Conservation (phyloP, 1,140 invertebrate genomes). For the Drosophila rufa region DNA sequence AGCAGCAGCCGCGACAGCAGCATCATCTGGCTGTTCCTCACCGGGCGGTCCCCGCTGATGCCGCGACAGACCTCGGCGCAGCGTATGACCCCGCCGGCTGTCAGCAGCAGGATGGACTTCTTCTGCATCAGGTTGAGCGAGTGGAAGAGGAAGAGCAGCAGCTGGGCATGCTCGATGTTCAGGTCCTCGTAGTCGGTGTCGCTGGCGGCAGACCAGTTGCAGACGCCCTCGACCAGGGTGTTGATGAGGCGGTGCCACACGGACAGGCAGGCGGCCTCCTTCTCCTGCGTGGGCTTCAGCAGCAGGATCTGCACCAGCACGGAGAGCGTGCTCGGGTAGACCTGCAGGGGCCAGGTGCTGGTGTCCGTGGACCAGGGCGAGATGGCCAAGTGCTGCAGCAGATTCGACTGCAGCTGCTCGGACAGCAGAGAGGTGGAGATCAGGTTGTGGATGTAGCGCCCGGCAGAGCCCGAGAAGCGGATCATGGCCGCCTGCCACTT, state of each 20-base stretch:
- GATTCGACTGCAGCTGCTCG: slow-evolving; percentile 89
- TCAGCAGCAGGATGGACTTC: slow-evolving; percentile 95
- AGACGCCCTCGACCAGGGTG: slow-evolving; percentile 93
- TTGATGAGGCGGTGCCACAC: slow-evolving; percentile 96
- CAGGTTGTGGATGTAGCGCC: slow-evolving; percentile 87
- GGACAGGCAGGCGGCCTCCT: slow-evolving; percentile 94
- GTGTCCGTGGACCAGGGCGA: slow-evolving; percentile 89
- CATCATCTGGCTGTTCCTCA: slow-evolving; percentile 90
- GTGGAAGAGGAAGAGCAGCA: slow-evolving; percentile 97
- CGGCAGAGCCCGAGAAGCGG: slow-evolving; percentile 81
- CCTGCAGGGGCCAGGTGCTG: slow-evolving; percentile 92
- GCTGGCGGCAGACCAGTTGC: slow-evolving; percentile 48
- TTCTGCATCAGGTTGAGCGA: slow-evolving; percentile 98
- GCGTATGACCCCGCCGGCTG: slow-evolving; percentile 89
- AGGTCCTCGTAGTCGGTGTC: slow-evolving; percentile 88
- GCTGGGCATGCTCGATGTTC: slow-evolving; percentile 97
- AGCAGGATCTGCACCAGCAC: slow-evolving; percentile 90
- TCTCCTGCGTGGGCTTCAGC: slow-evolving; percentile 92
- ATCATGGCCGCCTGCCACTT: slow-evolving; percentile 84
- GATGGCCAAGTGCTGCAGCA: slow-evolving; percentile 91
- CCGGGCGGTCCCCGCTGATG: slow-evolving; percentile 77
- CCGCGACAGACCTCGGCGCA: slow-evolving; percentile 89
- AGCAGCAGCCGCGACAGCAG: slow-evolving; percentile 93
- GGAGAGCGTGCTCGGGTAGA: slow-evolving; percentile 94
- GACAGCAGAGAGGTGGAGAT: slow-evolving; percentile 90